A percentile compares a stretch with the other conserved stretches of the same genome.
Conservation (phyloP, 2,888 invertebrate species). For the Coelinius sp. region DNA sequence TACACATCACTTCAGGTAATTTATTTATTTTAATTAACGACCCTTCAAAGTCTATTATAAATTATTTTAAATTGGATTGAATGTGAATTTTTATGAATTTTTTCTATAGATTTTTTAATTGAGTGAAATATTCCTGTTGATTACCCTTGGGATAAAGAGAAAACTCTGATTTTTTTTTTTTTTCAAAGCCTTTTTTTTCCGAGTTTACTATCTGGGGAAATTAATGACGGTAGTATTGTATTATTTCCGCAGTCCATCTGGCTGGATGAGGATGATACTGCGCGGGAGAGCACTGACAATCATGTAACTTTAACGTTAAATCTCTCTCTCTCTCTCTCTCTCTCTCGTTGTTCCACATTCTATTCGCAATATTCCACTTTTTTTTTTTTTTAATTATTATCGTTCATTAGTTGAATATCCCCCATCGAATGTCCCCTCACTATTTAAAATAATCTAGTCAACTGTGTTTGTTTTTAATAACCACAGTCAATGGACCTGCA, state of each 20-base stretch:
- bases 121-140: neutral
- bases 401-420: conserved; percentile 41
- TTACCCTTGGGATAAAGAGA: conserved; percentile 14
- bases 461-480: conserved; percentile 23
- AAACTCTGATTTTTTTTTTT: neutral
- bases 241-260: conserved; percentile 70
- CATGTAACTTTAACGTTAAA: conserved; percentile 68
- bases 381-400: too few relatives aligned
- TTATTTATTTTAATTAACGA: neutral
- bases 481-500: conserved; percentile 51
- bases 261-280: conserved; percentile 69
- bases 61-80: too few relatives aligned
- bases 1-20: conserved; percentile 86
- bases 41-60: neutral
- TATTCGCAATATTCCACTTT: conserved; percentile 37
- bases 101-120: too few relatives aligned
- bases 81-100: too few relatives aligned
- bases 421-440: conserved; percentile 14
- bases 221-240: conserved; percentile 58
- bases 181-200: conserved; percentile 18
- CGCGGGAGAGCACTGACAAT: conserved; percentile 68
- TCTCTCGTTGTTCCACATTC: conserved; percentile 44
- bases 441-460: neutral
- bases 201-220: conserved; percentile 1
- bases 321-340: too few relatives aligned